Evolutionary conservation across 2,113 vertebrate genomes (phyloP), one percentile per base, ranked within the genome.

Genomic region (Arvicanthis niloticus): DNA sequence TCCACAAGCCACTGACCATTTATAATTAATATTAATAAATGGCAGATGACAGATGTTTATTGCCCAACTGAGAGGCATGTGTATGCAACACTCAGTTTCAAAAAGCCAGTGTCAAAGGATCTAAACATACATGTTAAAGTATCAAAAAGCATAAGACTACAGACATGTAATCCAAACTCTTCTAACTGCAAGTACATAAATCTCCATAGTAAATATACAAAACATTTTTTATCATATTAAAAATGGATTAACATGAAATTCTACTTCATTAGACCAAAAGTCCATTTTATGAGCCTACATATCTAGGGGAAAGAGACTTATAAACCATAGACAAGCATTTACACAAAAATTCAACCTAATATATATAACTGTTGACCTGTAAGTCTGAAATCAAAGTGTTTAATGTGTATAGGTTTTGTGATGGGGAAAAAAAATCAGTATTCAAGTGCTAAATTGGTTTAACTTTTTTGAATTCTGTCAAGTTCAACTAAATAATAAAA

Each of bases 1-100:
- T 97, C 94, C 97, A 95, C 97, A 91, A 98, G 97, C 97, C 85
- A 97, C 97, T 96, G 91, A 97, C 94, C 97, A 99, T 98, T 98
- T 98, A 98, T 98, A 99, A 99, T 99, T 98, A 98, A 98, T 99
- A 99, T 98, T 99, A 98, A 99, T 99, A 98, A 99, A 98, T 99
- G 98, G 97, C 98, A 99, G 98, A 98, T 68, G 95, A 98, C 98
- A 99, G 98, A 98, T 99, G 98, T 98, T 99, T 98, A 98, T 98
- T 98, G 98, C 98, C 97, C 98, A 98, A 98, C 96, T 97, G 98
- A 98, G 98, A 40, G n/a, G n/a, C 98, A 97, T 97, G 97, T 96
- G 97, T 97, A 96, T 96, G 94, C 95, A 98, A 97, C 98, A 97
- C 97, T 98, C 98, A 98, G 96, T 76, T 93, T 96, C 91, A 19